These are phyloP conservation scores for Dicyrtoma fusca DNA, from an alignment of 2,888 invertebrate genomes.

Conservation along the genomic window DNA sequence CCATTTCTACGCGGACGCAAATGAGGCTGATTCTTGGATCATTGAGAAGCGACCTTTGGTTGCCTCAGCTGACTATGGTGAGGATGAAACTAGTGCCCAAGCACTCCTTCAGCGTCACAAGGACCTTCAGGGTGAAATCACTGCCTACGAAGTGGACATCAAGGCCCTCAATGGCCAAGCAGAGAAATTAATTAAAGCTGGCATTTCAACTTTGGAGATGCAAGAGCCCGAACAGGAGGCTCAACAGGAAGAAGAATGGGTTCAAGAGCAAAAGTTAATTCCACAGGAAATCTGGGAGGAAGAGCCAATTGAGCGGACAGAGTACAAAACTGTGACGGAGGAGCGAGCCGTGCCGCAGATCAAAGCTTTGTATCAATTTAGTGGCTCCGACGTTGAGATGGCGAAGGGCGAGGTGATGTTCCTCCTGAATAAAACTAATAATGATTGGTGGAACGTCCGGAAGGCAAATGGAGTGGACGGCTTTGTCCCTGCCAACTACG, in stretches of 20 bases:
- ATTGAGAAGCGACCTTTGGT: constrained; percentile 93
- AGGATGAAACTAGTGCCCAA: constrained; percentile 87
- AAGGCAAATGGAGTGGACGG: constrained; percentile 90
- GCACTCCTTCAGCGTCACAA: constrained; percentile 85
- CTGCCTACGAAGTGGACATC: constrained; percentile 85
- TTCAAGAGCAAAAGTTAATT: constrained; percentile 77
- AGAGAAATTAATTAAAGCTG: constrained; percentile 72
- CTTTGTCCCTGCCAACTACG: constrained; percentile 97
- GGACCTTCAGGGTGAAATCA: constrained; percentile 83
- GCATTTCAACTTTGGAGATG: constrained; percentile 69
- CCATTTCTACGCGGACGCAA: constrained; percentile 96
- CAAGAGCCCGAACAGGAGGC: constrained; percentile 64
- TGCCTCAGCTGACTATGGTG: constrained; percentile 85
- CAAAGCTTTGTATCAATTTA: constrained; percentile 78
- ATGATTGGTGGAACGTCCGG: constrained; percentile 99
- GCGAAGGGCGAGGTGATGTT: constrained; percentile 91
- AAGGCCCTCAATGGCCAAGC: constrained; percentile 79
- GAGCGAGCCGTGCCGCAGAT: constrained; percentile 86
- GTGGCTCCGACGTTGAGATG: constrained; percentile 89
- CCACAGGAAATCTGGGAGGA: constrained; percentile 94
- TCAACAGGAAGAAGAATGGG: constrained; percentile 68
- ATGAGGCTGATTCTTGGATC: constrained; percentile 97
- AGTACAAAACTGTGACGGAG: constrained; percentile 83
- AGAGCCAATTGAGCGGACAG: constrained; percentile 81
- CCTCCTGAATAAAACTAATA: constrained; percentile 90